Conservation (phyloP, 92 coral and sea anemone genomes). For the Metridium senile region DNA sequence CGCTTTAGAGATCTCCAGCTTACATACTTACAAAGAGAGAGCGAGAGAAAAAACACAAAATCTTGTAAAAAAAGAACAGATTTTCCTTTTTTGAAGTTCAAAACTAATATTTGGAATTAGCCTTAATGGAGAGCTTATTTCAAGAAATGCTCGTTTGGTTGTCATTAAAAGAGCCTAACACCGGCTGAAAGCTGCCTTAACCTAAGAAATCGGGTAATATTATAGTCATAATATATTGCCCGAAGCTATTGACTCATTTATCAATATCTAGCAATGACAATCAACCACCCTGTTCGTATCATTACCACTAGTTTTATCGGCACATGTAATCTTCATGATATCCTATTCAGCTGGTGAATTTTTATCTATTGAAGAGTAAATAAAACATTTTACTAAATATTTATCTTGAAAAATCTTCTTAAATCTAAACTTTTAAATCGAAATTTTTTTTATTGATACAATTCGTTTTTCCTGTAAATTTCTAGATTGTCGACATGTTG, state of each 20-base stretch:
- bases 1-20: background rate
- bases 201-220: slow-evolving; percentile 16
- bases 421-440: background rate
- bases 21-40: background rate
- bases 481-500: too few relatives aligned
- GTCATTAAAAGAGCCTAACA: slow-evolving; percentile 17
- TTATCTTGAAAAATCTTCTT: background rate
- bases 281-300: slow-evolving; percentile 13
- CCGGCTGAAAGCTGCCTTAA: slow-evolving; percentile 18
- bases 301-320: background rate
- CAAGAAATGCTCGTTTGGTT: slow-evolving; percentile 15
- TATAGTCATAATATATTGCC: slow-evolving; percentile 14
- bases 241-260: slow-evolving; percentile 21
- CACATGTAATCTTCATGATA: slow-evolving; percentile 2
- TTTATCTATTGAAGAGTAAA: background rate
- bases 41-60: background rate
- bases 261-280: slow-evolving; percentile 13
- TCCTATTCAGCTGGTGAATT: background rate
- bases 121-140: slow-evolving; percentile 20
- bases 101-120: slow-evolving; percentile 15
- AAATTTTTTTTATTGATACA: background rate
- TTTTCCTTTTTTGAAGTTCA: slow-evolving; percentile 10
- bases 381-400: too few relatives aligned
- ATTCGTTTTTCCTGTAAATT: too few relatives aligned
- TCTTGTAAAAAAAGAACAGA: background rate